A percentile compares a stretch with the other conserved stretches of the same genome.
Evolutionary conservation across 2,888 invertebrate species (phyloP).

Genomic region (Mycalesis mineus): DNA sequence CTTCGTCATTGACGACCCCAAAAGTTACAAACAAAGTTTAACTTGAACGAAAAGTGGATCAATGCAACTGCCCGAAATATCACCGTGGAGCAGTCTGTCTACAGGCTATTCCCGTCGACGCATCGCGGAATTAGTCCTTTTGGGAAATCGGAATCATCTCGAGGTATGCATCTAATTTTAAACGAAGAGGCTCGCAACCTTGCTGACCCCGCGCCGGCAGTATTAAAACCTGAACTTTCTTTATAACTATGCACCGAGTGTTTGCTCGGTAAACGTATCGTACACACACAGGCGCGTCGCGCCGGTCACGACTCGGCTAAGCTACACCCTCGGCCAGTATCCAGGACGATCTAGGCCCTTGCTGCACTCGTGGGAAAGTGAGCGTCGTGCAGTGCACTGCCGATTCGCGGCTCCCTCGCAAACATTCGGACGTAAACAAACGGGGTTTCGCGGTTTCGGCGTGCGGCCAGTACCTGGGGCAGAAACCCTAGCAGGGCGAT

Average conservation of each 20-base stretch:
- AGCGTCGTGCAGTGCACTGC: slow-evolving; percentile 52
- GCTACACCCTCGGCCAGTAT: slow-evolving; percentile 57
- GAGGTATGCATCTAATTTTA: slow-evolving; percentile 78
- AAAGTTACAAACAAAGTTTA: background rate
- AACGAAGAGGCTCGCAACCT: slow-evolving; percentile 76
- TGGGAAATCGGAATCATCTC: slow-evolving; percentile 49
- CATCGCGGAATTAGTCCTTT: slow-evolving; percentile 58
- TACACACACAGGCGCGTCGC: slow-evolving; percentile 65
- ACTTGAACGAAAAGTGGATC: slow-evolving; percentile 34
- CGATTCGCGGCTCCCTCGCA: slow-evolving; percentile 31
- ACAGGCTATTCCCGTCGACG: slow-evolving; percentile 64
- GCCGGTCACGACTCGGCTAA: slow-evolving; percentile 71
- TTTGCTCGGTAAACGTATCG: slow-evolving; percentile 71
- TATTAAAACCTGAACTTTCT: slow-evolving; percentile 78
- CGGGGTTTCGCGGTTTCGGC: slow-evolving; percentile 60
- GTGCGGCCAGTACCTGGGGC: slow-evolving; percentile 72
- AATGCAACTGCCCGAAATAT: slow-evolving; percentile 72
- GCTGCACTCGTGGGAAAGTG: slow-evolving; percentile 69
- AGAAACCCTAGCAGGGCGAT: slow-evolving; percentile 77
- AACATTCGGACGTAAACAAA: slow-evolving; percentile 49
- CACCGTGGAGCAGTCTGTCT: slow-evolving; percentile 54
- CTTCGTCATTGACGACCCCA: background rate
- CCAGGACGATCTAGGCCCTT: slow-evolving; percentile 59
- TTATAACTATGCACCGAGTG: slow-evolving; percentile 72
- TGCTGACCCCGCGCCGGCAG: slow-evolving; percentile 71